Base-by-base conservation (phyloP, 2,888 invertebrate genomes). In the Colostygia pectinataria region DNA sequence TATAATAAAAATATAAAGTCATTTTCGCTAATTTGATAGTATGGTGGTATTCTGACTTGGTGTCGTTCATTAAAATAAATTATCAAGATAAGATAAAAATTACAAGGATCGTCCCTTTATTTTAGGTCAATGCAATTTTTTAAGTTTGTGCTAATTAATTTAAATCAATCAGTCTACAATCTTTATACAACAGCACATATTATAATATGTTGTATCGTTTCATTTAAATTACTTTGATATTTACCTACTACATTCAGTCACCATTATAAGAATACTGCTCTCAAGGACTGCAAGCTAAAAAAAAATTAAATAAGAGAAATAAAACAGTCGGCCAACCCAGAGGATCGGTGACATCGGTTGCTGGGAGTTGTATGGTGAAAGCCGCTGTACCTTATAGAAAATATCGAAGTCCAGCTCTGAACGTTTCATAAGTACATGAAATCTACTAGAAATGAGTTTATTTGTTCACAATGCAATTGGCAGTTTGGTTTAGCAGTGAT, bases 401-500 rank as follows among this genome's bases (percentile, higher is more conserved):
- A n/a, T 2, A 20, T 20, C 6, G 5, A 20, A 20, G 20, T 1
- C 5, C 1, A 20, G 5, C 3, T 5, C 20, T 20, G 6, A 20
- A 20, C n/a, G n/a, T n/a, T n/a, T n/a, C n/a, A n/a, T n/a, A n/a
- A n/a, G n/a, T n/a, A n/a, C n/a, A n/a, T n/a, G n/a, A n/a, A n/a
- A n/a, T n/a, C n/a, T n/a, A n/a, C n/a, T n/a, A n/a, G n/a, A n/a
- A n/a, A n/a, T n/a, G n/a, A n/a, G n/a, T n/a, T n/a, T n/a, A 1
- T 20, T 4, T 18, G 2, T 8, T 2, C 20, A 33, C 32, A 33
- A 41, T 41, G 20, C 9, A 7, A 8, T 1, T 20, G 9, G 6
- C 24, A n/a, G 2, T 15, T 25, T 27, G 1, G 20, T 20, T 13
- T 20, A 8, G 23, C 43, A 34, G 25, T 59, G 65, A 68, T 58